Conservation (phyloP, 2,888 invertebrate genomes). For the Ethmia dodecea region DNA sequence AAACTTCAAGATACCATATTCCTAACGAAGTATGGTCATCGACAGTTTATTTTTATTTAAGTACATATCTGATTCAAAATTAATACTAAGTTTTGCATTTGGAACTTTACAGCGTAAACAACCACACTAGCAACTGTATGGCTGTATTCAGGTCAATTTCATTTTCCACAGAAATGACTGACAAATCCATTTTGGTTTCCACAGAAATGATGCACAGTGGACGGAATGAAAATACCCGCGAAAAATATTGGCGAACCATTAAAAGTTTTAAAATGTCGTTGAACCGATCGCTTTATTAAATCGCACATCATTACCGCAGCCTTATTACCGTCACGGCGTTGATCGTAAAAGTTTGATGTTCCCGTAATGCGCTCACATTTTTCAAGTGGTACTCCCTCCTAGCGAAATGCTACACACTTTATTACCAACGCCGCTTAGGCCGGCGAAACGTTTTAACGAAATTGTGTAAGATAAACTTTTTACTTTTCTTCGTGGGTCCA, state of each 20-base stretch:
- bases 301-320: conserved; percentile 32
- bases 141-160: too few relatives aligned
- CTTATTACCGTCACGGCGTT: conserved; percentile 18
- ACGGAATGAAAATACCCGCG: conserved; percentile 5
- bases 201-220: neutral
- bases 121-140: too few relatives aligned
- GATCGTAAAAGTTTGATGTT: conserved; percentile 37
- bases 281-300: conserved; percentile 39
- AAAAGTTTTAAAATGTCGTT: conserved; percentile 34
- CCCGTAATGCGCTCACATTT: conserved; percentile 36
- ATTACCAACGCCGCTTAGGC: conserved; percentile 4
- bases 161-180: neutral
- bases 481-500: too few relatives aligned
- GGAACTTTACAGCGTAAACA: too few relatives aligned
- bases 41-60: too few relatives aligned
- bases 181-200: conserved; percentile 1
- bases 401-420: conserved; percentile 7
- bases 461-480: too few relatives aligned
- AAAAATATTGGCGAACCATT: conserved; percentile 27
- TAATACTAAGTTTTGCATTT: too few relatives aligned
- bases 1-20: too few relatives aligned
- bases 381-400: conserved; percentile 17
- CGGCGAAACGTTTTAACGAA: too few relatives aligned
- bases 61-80: too few relatives aligned
- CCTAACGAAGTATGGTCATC: too few relatives aligned